Evolutionary conservation across 2,113 vertebrate genomes (phyloP).

Genomic region (Procavia capensis): DNA sequence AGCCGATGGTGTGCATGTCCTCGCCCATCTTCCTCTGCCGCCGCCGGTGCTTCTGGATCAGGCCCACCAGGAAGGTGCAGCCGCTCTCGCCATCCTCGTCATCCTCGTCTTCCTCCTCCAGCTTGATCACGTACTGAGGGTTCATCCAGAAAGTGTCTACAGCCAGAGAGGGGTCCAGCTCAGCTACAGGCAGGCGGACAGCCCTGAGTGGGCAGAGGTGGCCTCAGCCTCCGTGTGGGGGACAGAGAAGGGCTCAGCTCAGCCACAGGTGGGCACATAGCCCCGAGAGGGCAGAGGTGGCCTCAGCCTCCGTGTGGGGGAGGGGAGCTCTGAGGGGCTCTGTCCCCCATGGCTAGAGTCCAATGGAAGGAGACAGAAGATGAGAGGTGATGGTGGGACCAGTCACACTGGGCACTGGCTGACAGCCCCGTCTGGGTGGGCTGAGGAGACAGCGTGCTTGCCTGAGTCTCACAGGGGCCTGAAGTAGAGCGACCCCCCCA

Average conservation of each 20-base stretch:
- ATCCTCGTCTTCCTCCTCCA: slow-evolving; percentile 96
- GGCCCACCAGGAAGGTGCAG: slow-evolving; percentile 95
- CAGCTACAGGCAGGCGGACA: background rate
- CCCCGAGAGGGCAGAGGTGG: too few relatives aligned
- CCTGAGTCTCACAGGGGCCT: background rate
- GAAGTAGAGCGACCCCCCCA: fast-evolving
- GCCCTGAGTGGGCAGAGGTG: background rate
- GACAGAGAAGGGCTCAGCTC: background rate
- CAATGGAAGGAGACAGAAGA: background rate
- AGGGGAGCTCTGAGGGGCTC: too few relatives aligned
- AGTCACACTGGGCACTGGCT: fast-evolving
- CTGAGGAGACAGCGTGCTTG: too few relatives aligned
- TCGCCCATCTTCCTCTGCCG: slow-evolving; percentile 92
- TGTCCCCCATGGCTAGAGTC: background rate
- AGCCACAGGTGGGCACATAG: too few relatives aligned
- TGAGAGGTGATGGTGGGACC: background rate
- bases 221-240: background rate
- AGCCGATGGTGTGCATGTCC: slow-evolving; percentile 97
- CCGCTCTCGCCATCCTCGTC: slow-evolving; percentile 90
- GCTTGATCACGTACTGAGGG: slow-evolving; percentile 94
- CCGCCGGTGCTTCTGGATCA: slow-evolving; percentile 97
- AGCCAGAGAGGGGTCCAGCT: background rate
- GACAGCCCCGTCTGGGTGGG: background rate
- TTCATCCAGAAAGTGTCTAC: slow-evolving; percentile 97
- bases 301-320: background rate